Percentiles rank a stretch among this genome's conserved stretches.
phyloP scores from a whole-genome alignment of 2,797 vertebrate genomes.

The Apogon talboti region DNA sequence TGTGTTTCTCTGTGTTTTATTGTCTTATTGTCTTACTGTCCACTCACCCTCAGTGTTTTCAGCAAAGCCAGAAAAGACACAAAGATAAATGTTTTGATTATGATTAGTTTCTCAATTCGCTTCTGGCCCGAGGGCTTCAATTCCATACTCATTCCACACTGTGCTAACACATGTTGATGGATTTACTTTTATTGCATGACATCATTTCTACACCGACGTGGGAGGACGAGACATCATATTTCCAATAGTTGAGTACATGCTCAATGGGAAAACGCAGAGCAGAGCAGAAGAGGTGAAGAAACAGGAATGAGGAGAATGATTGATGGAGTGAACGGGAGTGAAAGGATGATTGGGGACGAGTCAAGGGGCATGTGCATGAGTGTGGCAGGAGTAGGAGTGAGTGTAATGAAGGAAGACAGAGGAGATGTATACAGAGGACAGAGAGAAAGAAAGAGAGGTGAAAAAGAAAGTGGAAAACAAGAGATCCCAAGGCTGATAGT shows the following conservation, averaged over 20 bases:
- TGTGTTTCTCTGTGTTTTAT: slow-evolving; percentile 44
- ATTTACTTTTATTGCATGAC: slow-evolving; percentile 69
- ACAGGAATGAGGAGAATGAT: slow-evolving; percentile 64
- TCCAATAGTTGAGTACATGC: slow-evolving; percentile 51
- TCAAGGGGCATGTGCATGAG: slow-evolving; percentile 65
- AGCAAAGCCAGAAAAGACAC: slow-evolving; percentile 40
- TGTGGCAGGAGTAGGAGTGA: slow-evolving; percentile 61
- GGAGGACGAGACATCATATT: slow-evolving; percentile 64
- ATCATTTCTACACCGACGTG: slow-evolving; percentile 56
- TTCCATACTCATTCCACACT: slow-evolving; percentile 44
- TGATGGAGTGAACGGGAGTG: slow-evolving; percentile 69
- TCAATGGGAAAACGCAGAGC: slow-evolving; percentile 38
- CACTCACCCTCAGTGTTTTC: slow-evolving; percentile 46
- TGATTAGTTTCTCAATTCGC: slow-evolving; percentile 67
- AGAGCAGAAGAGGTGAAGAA: slow-evolving; percentile 56
- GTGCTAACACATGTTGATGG: slow-evolving; percentile 65
- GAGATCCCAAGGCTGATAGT: slow-evolving; percentile 55
- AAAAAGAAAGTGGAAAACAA: slow-evolving; percentile 52
- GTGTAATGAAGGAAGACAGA: slow-evolving; percentile 75
- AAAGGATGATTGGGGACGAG: slow-evolving; percentile 63
- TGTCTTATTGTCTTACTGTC: slow-evolving; percentile 36
- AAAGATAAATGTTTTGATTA: slow-evolving; percentile 66
- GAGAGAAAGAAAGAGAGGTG: slow-evolving; percentile 10
- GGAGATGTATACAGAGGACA: slow-evolving; percentile 53
- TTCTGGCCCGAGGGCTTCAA: slow-evolving; percentile 48